Evolutionary conservation across 2,797 vertebrate genomes (phyloP).

Genomic region (Ambastaia sidthimunki): DNA sequence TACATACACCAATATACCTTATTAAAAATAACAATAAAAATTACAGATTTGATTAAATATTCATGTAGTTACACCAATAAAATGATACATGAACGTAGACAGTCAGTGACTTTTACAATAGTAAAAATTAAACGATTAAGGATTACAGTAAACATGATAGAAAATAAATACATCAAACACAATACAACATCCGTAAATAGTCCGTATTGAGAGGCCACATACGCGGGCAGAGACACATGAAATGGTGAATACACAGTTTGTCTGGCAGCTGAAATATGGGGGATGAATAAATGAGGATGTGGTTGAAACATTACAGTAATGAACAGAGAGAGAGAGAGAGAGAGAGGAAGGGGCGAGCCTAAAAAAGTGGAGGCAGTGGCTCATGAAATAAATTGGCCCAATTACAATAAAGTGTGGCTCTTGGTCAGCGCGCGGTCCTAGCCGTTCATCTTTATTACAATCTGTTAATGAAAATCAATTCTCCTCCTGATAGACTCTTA

Average conservation of each 20-base stretch:
- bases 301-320: constrained; percentile 36
- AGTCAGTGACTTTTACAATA: background rate
- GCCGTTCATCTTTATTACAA: constrained; percentile 89
- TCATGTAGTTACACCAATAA: too few relatives aligned
- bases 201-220: background rate
- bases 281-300: constrained; percentile 17
- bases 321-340: constrained; percentile 34
- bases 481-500: constrained; percentile 88
- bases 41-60: too few relatives aligned
- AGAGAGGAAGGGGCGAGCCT: constrained; percentile 49
- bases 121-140: background rate
- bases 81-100: background rate
- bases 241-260: constrained; percentile 34
- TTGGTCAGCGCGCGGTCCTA: constrained; percentile 80
- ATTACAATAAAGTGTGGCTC: constrained; percentile 88
- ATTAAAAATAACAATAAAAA: too few relatives aligned
- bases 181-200: background rate
- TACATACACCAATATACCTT: background rate
- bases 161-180: background rate
- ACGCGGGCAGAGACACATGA: background rate
- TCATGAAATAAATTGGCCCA: constrained; percentile 86
- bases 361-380: constrained; percentile 74
- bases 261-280: constrained; percentile 14
- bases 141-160: background rate
- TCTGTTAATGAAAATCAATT: constrained; percentile 90